Conservation (phyloP, 2,113 vertebrate genomes). For the Coryphaenoides rupestris region DNA sequence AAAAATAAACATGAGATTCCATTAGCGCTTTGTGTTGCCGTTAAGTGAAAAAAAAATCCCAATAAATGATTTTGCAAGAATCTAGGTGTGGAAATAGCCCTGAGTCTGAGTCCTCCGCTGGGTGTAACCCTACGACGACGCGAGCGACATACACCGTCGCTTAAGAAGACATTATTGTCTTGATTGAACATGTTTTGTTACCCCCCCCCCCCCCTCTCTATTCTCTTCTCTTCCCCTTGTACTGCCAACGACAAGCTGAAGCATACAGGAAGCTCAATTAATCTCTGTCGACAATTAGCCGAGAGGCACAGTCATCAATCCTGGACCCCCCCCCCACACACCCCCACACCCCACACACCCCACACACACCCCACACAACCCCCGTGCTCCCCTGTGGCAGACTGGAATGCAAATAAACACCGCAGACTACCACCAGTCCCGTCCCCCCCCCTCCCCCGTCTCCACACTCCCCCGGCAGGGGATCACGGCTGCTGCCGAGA, state of each 20-base stretch:
- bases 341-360: not conserved
- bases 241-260: conserved; percentile 1
- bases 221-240: too few species aligned
- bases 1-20: too few species aligned
- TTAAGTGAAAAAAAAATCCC: too few species aligned
- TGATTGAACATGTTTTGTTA: conserved; percentile 9
- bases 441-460: too few species aligned
- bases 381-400: conserved; percentile 15
- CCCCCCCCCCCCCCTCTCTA: not conserved
- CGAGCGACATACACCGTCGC: not conserved
- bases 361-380: too few species aligned
- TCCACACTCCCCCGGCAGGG: too few species aligned
- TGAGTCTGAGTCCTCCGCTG: not conserved
- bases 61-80: too few species aligned
- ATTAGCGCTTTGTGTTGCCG: too few species aligned
- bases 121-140: conserved; percentile 4
- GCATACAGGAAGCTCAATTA: conserved; percentile 46
- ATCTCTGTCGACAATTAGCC: conserved; percentile 54
- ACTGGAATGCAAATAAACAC: conserved; percentile 41
- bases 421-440: too few species aligned
- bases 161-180: conserved; percentile 8
- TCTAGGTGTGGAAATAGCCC: too few species aligned
- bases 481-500: too few species aligned
- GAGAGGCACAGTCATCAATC: conserved; percentile 41
- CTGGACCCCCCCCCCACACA: not conserved